Percentiles rank a stretch among this genome's conserved stretches.
Conservation (phyloP, 2,113 vertebrate species). For the Rafetus swinhoei region DNA sequence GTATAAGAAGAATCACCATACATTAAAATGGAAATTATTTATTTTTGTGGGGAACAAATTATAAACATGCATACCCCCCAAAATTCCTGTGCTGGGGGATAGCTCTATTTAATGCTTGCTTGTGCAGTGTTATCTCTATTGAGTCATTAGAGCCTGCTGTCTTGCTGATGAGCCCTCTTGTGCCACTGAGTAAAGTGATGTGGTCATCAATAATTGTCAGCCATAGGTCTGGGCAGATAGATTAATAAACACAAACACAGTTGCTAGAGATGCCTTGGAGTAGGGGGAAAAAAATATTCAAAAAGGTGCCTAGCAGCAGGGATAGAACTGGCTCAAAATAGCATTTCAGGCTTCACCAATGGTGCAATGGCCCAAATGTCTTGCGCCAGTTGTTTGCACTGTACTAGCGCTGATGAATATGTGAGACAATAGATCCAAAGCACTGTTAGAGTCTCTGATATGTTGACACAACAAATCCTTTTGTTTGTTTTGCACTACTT, state of each 20-base stretch:
- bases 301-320: background rate
- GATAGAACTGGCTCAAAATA: background rate
- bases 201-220: background rate
- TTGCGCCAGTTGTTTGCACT: background rate
- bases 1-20: background rate
- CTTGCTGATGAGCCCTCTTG: fast-evolving
- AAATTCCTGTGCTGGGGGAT: background rate
- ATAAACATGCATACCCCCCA: background rate
- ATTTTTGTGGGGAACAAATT: background rate
- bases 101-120: background rate
- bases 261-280: fast-evolving
- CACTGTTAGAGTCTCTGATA: background rate
- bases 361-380: background rate
- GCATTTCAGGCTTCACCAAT: background rate
- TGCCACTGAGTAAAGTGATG: background rate
- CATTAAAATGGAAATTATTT: background rate
- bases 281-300: background rate
- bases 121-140: background rate
- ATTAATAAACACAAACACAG: background rate
- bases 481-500: background rate
- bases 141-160: background rate
- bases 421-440: background rate
- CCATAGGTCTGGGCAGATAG: background rate
- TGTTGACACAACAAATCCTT: background rate
- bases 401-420: background rate